Evolutionary conservation across 2,113 vertebrate species (phyloP).

Genomic region (Cygnus atratus): DNA sequence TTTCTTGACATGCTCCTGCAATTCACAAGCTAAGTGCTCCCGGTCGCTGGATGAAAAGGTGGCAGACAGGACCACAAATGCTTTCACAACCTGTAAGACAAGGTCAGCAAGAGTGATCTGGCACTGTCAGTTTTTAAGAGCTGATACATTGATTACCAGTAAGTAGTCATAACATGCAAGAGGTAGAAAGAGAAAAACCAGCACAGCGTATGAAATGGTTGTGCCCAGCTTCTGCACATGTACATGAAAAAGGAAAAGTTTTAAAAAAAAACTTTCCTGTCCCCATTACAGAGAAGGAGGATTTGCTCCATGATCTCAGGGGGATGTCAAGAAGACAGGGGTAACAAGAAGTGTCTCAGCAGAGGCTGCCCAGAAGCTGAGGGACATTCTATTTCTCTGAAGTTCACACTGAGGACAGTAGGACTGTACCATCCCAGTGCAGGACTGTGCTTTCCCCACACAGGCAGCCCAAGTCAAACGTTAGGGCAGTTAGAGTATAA

Average conservation of each 20-base stretch:
- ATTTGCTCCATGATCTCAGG: not conserved
- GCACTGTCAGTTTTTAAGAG: not conserved
- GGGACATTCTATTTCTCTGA: not conserved
- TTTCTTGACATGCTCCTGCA: conserved; percentile 86
- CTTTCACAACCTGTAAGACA: conserved; percentile 83
- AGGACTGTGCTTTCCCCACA: not conserved
- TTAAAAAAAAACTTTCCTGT: not conserved
- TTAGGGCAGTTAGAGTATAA: not conserved
- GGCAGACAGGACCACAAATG: conserved; percentile 82
- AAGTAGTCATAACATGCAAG: not conserved
- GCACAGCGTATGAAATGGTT: not conserved
- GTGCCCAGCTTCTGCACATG: not conserved
- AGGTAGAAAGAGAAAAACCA: not conserved
- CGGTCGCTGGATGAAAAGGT: conserved; percentile 67
- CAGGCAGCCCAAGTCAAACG: not conserved
- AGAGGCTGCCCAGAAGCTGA: not conserved
- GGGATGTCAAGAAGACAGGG: not conserved
- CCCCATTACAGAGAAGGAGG: not conserved
- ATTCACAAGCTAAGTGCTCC: conserved; percentile 71
- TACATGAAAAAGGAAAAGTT: not conserved
- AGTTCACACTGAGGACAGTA: not conserved
- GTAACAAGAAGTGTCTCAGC: not conserved
- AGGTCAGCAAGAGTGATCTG: not conserved
- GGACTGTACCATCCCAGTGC: not conserved
- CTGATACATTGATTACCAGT: not conserved